These are phyloP conservation scores for Eulithis prunata DNA, from an alignment of 2,888 invertebrate genomes.

Conservation along the genomic window DNA sequence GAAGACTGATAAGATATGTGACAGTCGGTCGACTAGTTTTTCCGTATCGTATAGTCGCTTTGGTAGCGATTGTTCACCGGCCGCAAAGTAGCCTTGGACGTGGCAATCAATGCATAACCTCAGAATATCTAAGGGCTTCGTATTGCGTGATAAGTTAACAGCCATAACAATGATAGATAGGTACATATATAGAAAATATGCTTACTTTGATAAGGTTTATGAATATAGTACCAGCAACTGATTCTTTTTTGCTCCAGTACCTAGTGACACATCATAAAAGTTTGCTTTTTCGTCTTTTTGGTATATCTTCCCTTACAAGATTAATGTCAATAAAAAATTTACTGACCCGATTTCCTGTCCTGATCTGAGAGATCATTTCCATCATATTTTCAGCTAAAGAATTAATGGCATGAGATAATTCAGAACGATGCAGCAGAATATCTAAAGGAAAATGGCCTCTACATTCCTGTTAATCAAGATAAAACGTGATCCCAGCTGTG, in stretches of 20 bases:
- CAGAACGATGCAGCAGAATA: constrained; percentile 1
- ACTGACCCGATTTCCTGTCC: no score
- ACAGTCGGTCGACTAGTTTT: not conserved
- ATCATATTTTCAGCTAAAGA: no score
- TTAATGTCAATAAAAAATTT: no score
- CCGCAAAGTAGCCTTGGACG: constrained; percentile 15
- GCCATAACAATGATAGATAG: not conserved
- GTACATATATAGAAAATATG: no score
- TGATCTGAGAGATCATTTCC: no score
- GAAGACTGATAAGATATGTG: no score
- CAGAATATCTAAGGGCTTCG: constrained; percentile 13
- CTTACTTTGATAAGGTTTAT: not conserved
- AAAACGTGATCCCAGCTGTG: constrained; percentile 21
- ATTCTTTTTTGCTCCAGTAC: no score
- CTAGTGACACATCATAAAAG: no score
- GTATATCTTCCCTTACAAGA: no score
- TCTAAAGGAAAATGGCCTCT: constrained; percentile 15
- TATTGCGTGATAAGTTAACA: constrained; percentile 19
- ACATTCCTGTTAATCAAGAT: constrained; percentile 26
- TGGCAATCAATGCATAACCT: constrained; percentile 23
- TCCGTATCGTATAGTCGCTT: constrained; percentile 1
- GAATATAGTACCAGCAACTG: not conserved
- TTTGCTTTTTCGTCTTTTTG: no score
- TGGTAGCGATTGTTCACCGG: not conserved
- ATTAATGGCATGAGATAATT: constrained; percentile 1